Percentiles rank a stretch among this genome's conserved stretches.
Evolutionary conservation across 2,113 vertebrate genomes (phyloP).

Genomic region (Bujurquina vittata): DNA sequence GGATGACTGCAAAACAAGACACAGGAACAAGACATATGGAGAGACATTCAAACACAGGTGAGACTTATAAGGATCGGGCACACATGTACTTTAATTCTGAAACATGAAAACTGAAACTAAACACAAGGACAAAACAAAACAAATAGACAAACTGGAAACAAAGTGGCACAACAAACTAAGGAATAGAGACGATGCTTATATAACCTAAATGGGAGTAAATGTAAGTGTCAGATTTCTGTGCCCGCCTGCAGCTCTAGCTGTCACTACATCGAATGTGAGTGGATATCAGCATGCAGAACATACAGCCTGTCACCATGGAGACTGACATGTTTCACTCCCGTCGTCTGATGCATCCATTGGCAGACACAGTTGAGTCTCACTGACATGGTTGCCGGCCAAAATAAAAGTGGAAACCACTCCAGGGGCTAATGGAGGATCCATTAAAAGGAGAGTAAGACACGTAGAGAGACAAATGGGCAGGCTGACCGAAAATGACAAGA

Average conservation of each 20-base stretch:
- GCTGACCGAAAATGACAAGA: slow-evolving; percentile 43
- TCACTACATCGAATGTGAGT: background rate
- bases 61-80: background rate
- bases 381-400: slow-evolving; percentile 36
- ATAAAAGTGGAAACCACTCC: slow-evolving; percentile 48
- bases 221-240: background rate
- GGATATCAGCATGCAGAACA: slow-evolving; percentile 41
- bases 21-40: background rate
- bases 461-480: slow-evolving; percentile 17
- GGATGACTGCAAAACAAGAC: background rate
- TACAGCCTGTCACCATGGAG: slow-evolving; percentile 62
- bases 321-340: slow-evolving; percentile 60
- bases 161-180: background rate
- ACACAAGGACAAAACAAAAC: background rate
- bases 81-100: background rate
- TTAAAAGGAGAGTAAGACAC: slow-evolving; percentile 13
- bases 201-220: background rate
- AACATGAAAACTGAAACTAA: background rate
- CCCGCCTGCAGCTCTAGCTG: background rate
- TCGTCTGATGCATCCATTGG: slow-evolving; percentile 12
- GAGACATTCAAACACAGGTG: background rate
- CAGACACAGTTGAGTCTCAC: slow-evolving; percentile 26
- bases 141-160: background rate
- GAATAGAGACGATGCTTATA: background rate
- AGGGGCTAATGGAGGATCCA: slow-evolving; percentile 33